A percentile compares a stretch with the other conserved stretches of the same genome.
These are phyloP conservation scores for Chrysotoxum bicinctum DNA, from an alignment of 2,888 invertebrate genomes.

Conservation along the genomic window DNA sequence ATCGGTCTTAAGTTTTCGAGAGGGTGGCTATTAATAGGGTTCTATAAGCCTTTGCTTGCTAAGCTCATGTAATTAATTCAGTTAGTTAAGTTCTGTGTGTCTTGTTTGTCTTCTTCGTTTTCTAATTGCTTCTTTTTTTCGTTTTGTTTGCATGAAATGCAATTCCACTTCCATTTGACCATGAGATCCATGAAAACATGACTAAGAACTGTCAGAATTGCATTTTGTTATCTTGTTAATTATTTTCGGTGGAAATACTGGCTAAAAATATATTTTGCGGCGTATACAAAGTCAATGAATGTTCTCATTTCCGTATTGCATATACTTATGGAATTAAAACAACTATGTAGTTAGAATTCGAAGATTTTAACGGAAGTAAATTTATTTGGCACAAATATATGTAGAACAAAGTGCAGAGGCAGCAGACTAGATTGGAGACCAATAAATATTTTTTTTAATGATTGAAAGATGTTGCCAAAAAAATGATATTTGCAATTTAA, in stretches of 20 bases:
- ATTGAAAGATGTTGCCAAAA: slow-evolving; percentile 21
- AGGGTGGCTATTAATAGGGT: slow-evolving; percentile 49
- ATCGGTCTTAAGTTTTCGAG: neutral
- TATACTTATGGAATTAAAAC: slow-evolving; percentile 5
- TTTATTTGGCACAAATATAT: slow-evolving; percentile 5
- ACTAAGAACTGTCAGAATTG: slow-evolving; percentile 44
- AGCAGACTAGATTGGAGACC: slow-evolving; percentile 30
- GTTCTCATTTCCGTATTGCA: slow-evolving; percentile 38
- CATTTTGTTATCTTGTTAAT: slow-evolving; percentile 29
- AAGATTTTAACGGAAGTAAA: slow-evolving; percentile 40
- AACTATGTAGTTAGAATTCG: slow-evolving; percentile 13
- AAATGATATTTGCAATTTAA: slow-evolving; percentile 40
- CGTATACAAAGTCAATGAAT: neutral
- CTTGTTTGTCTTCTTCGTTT: slow-evolving; percentile 24
- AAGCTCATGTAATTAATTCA: slow-evolving; percentile 38
- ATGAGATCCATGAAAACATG: slow-evolving; percentile 63
- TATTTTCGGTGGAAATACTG: slow-evolving; percentile 40
- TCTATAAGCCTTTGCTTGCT: neutral
- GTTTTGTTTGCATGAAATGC: slow-evolving; percentile 37
- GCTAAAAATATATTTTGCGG: neutral
- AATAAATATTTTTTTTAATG: neutral
- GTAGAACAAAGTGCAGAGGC: slow-evolving; percentile 3
- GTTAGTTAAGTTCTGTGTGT: slow-evolving; percentile 8
- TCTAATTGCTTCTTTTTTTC: slow-evolving; percentile 30
- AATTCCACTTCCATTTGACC: slow-evolving; percentile 58